phyloP scores from a whole-genome alignment of 2,113 vertebrate species.

The Colinus virginianus region DNA sequence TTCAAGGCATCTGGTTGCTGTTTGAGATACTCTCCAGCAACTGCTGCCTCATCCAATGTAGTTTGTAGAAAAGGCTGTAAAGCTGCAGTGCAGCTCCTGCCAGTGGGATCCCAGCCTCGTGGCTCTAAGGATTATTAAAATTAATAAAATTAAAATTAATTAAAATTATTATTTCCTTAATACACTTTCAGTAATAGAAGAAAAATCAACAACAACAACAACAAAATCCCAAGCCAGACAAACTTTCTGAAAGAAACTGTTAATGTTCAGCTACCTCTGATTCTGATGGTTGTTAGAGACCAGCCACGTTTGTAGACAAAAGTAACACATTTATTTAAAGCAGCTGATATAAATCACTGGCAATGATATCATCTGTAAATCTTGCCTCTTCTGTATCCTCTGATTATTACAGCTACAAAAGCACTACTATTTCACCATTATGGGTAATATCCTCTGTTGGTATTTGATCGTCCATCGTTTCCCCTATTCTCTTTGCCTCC shows the following conservation, averaged over 20 bases:
- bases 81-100: not conserved
- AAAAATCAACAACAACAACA: not conserved
- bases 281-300: not conserved
- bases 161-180: not conserved
- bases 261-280: not conserved
- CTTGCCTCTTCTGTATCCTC: not conserved
- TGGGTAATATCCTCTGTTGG: not conserved
- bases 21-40: not conserved
- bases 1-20: not conserved
- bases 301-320: not conserved
- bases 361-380: not conserved
- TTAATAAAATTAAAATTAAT: too few species aligned
- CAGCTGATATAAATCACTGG: not conserved
- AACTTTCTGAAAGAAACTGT: not conserved
- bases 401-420: not conserved
- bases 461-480: not conserved
- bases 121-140: not conserved
- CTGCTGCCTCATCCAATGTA: not conserved
- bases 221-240: not conserved
- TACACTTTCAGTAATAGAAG: not conserved
- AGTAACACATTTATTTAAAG: not conserved
- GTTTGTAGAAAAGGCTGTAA: not conserved
- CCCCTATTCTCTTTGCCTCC: not conserved
- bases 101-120: accelerated
- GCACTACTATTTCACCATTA: not conserved